These are phyloP conservation scores for Aspidiotus destructor DNA, from an alignment of 2,888 invertebrate genomes.

Conservation along the genomic window DNA sequence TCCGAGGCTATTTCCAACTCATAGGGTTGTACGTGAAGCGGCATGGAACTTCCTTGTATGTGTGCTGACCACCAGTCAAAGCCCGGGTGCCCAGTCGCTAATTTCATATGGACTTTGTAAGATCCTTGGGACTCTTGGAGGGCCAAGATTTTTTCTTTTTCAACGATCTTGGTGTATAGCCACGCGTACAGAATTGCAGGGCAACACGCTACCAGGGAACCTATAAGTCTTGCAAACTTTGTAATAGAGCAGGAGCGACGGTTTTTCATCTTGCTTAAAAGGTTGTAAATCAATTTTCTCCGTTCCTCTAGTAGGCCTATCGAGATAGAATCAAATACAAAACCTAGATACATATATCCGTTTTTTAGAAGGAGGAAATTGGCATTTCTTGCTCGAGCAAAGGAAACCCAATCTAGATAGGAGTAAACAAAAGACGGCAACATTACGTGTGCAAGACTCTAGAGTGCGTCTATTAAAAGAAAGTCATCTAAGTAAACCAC, in stretches of 20 bases:
- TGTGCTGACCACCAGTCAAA: neutral
- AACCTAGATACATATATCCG: no score
- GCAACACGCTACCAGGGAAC: neutral
- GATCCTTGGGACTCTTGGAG: neutral
- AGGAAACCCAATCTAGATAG: no score
- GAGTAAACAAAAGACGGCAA: no score
- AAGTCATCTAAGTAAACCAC: no score
- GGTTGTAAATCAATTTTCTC: no score
- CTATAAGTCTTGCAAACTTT: neutral
- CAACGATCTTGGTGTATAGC: neutral
- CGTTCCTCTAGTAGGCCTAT: no score
- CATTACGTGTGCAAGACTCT: no score
- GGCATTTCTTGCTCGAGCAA: no score
- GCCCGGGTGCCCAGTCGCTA: neutral
- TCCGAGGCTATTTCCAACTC: neutral
- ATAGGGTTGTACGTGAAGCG: neutral
- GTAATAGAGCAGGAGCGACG: neutral
- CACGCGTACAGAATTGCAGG: neutral
- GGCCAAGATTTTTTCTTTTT: neutral
- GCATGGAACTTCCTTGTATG: neutral
- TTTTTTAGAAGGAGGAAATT: no score
- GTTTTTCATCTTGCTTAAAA: no score
- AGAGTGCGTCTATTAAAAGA: no score
- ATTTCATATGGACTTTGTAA: neutral
- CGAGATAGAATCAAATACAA: no score